phyloP scores from a whole-genome alignment of 1,140 invertebrate species.

The Zeugodacus cucurbitae region DNA sequence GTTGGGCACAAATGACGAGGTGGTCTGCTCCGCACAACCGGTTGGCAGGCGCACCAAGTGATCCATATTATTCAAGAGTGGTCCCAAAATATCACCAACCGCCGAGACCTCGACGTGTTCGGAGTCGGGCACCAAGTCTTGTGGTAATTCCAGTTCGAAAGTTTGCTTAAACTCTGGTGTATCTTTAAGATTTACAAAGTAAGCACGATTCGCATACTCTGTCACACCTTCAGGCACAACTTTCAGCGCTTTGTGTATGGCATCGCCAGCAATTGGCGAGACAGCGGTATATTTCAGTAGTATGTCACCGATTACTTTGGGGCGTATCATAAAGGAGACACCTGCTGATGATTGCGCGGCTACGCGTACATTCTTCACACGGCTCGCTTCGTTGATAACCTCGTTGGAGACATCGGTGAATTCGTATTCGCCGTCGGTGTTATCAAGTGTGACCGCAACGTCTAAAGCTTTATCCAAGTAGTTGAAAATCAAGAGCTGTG shows the following conservation, averaged over 20 bases:
- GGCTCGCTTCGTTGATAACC: slow-evolving; percentile 64
- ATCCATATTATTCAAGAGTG: slow-evolving; percentile 79
- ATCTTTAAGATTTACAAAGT: slow-evolving; percentile 79
- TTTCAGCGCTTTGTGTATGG: slow-evolving; percentile 75
- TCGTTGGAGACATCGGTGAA: slow-evolving; percentile 74
- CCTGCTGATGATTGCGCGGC: slow-evolving; percentile 75
- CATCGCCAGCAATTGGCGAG: slow-evolving; percentile 78
- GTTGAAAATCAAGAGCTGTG: slow-evolving; percentile 60
- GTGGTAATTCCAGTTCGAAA: slow-evolving; percentile 76
- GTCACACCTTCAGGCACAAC: slow-evolving; percentile 85
- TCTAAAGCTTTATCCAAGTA: slow-evolving; percentile 74
- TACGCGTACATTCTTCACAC: slow-evolving; percentile 74
- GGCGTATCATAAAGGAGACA: slow-evolving; percentile 83
- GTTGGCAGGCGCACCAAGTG: slow-evolving; percentile 84
- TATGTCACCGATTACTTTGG: slow-evolving; percentile 78
- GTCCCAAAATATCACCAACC: slow-evolving; percentile 81
- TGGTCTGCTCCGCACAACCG: slow-evolving; percentile 95
- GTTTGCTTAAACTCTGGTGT: slow-evolving; percentile 69
- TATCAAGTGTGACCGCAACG: slow-evolving; percentile 86
- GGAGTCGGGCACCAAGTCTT: slow-evolving; percentile 77
- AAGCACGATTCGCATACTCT: slow-evolving; percentile 79
- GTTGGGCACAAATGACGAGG: slow-evolving; percentile 91
- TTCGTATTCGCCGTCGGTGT: slow-evolving; percentile 82
- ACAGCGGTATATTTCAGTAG: slow-evolving; percentile 80
- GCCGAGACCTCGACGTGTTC: slow-evolving; percentile 77